phyloP scores from a whole-genome alignment of 2,797 vertebrate genomes.

The Merluccius polli region DNA sequence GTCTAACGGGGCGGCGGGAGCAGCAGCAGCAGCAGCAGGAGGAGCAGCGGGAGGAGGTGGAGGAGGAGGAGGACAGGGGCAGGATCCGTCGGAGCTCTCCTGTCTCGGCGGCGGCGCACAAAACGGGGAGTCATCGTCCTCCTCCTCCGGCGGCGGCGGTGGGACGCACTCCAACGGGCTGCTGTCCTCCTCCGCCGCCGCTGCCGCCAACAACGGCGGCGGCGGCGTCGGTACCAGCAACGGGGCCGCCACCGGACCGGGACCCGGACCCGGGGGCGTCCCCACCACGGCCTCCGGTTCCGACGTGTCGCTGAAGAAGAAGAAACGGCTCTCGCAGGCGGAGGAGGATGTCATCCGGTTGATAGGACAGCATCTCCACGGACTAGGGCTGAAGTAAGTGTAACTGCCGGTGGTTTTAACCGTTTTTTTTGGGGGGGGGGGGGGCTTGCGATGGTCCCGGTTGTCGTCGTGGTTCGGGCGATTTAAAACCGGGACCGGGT shows the following conservation, averaged over 20 bases:
- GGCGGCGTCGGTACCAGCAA: conserved; percentile 80
- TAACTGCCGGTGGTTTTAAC: conserved; percentile 25
- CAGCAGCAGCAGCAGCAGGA: too few species aligned
- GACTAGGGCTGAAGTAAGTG: conserved; percentile 97
- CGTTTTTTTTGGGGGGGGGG: too few species aligned
- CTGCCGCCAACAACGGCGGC: conserved; percentile 75
- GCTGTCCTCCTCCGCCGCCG: conserved; percentile 68
- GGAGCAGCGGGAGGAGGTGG: too few species aligned
- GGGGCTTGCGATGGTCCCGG: too few species aligned
- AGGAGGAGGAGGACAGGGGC: conserved; percentile 79
- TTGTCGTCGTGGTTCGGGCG: too few species aligned
- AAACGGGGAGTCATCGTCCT: conserved; percentile 86
- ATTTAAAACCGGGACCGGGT: too few species aligned
- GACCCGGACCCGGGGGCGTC: conserved; percentile 71
- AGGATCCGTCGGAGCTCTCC: conserved; percentile 77
- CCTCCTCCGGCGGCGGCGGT: conserved; percentile 58
- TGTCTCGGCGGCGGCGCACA: conserved; percentile 74
- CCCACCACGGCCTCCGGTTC: conserved; percentile 72
- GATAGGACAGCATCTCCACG: conserved; percentile 97
- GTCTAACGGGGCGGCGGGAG: conserved; percentile 93
- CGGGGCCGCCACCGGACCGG: conserved; percentile 70
- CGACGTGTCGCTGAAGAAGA: conserved; percentile 87
- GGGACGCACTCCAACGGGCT: conserved; percentile 77
- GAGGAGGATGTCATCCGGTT: conserved; percentile 98
- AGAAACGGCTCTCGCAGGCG: conserved; percentile 92